Conservation (phyloP, 2,797 vertebrate genomes). For the Siniperca scherzeri region DNA sequence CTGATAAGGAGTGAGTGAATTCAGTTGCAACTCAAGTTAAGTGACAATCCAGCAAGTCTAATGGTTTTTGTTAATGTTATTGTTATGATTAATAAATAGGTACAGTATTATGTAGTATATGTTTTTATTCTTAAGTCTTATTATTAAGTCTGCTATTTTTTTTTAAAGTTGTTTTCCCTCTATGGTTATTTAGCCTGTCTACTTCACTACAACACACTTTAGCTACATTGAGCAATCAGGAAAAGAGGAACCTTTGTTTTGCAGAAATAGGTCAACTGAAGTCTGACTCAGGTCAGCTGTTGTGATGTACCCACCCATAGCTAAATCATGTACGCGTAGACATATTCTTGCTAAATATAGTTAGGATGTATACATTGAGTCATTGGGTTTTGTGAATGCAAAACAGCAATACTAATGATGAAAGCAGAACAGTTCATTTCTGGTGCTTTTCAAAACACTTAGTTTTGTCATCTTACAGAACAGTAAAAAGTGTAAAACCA, state of each 20-base stretch:
- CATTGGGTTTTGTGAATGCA: not conserved
- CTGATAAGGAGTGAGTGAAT: conserved; percentile 15
- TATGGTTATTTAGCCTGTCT: not conserved
- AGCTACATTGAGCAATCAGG: not conserved
- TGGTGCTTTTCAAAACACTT: not conserved
- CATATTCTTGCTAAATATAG: conserved; percentile 17
- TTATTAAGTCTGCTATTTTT: not conserved
- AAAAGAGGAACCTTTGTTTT: conserved; percentile 37
- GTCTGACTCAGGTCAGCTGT: conserved; percentile 22
- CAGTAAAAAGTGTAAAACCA: not conserved
- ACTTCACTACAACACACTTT: not conserved
- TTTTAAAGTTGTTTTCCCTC: not conserved
- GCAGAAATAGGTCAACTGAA: not conserved
- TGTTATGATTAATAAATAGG: not conserved
- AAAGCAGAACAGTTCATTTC: not conserved
- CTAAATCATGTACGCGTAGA: not conserved
- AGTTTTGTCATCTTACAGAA: not conserved
- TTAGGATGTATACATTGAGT: not conserved
- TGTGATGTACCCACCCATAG: not conserved
- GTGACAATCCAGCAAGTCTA: not conserved
- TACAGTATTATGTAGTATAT: not conserved
- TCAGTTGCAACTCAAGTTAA: not conserved
- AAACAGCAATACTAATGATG: not conserved
- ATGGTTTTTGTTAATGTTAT: no score
- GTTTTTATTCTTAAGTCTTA: not conserved